phyloP scores from a whole-genome alignment of 2,113 vertebrate species.

The Elanus axillaris region DNA sequence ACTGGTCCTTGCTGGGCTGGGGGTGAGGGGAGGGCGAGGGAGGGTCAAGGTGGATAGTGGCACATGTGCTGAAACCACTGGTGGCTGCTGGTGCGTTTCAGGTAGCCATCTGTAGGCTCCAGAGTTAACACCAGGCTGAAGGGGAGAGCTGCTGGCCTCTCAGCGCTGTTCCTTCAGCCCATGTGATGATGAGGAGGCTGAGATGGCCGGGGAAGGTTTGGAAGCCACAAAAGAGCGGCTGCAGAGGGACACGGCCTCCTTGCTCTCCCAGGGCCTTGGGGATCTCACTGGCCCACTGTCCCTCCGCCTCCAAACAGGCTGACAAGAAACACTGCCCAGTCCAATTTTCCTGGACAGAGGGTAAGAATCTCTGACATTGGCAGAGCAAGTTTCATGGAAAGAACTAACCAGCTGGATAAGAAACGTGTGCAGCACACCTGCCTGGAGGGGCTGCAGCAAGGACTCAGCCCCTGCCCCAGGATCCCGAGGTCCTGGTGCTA shows the following conservation, averaged over 20 bases:
- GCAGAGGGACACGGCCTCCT: background rate
- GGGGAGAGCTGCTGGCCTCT: background rate
- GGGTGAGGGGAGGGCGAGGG: too few species aligned
- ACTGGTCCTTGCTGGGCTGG: too few species aligned
- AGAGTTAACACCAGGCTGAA: background rate
- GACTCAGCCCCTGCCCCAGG: background rate
- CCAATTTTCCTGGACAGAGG: background rate
- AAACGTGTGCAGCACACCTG: too few species aligned
- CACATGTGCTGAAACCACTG: background rate
- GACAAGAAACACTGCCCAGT: background rate
- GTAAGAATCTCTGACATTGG: rapidly evolving
- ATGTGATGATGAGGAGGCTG: rapidly evolving
- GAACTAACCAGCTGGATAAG: background rate
- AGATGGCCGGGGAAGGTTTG: background rate
- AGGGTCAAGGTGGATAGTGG: background rate
- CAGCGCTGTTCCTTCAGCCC: background rate
- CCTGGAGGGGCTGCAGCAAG: background rate
- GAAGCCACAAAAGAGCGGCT: background rate
- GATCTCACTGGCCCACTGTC: rapidly evolving
- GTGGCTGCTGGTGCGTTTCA: background rate
- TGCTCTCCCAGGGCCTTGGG: background rate
- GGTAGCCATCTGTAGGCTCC: background rate
- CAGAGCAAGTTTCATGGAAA: background rate
- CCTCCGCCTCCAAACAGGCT: background rate
- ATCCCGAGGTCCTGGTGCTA: background rate